phyloP scores from a whole-genome alignment of 37 sponge, comb jelly and placozoan genomes.

The Hormiphora californensis region DNA sequence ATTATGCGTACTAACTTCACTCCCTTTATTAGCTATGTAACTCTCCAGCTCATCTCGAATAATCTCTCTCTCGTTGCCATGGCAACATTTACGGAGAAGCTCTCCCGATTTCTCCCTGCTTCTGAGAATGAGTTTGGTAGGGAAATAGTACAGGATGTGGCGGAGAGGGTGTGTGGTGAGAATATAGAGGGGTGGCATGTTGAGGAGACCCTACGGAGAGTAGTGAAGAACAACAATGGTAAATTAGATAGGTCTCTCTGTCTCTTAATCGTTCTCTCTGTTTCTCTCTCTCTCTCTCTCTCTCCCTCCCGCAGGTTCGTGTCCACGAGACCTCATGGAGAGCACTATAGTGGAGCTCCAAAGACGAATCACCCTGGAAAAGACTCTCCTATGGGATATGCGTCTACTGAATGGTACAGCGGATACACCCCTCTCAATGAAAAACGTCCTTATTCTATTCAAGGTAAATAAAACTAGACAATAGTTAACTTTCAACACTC shows the following conservation, averaged over 20 bases:
- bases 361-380: not conserved
- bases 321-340: not conserved
- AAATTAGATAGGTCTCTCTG: not conserved
- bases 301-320: not conserved
- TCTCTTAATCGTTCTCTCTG: not conserved
- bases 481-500: no score
- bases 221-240: not conserved
- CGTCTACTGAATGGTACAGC: not conserved
- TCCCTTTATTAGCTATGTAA: no score
- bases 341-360: not conserved
- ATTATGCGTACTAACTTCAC: no score
- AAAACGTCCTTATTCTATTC: not conserved
- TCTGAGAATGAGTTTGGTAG: slow-evolving; percentile 11
- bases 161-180: not conserved
- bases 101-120: not conserved
- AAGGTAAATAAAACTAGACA: not conserved
- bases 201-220: not conserved
- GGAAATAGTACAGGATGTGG: not conserved
- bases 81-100: not conserved
- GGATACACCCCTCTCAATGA: not conserved
- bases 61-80: no score
- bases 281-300: no score
- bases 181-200: slow-evolving; percentile 21
- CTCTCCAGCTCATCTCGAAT: no score
- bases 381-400: not conserved